Evolutionary conservation across 1,140 invertebrate genomes (phyloP), one percentile per base, ranked within the genome.

Genomic region (Coptotermes formosanus): DNA sequence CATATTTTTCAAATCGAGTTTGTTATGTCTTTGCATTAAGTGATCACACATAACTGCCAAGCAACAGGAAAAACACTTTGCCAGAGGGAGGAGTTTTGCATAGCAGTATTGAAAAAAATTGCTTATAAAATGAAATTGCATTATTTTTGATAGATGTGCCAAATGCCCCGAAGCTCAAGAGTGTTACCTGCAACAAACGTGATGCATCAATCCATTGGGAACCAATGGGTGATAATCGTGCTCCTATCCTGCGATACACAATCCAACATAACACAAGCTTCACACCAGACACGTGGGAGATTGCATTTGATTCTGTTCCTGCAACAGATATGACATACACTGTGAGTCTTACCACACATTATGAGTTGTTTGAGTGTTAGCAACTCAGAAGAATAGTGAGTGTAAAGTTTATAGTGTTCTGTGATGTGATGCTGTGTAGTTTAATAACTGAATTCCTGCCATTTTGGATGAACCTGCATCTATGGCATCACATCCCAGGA

Each of bases 261-360:
- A 96, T 99, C 86, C 96, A 99, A 90, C 97, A 96, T 90, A 99
- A 99, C 90, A 99, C 98, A 0, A 96, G 94, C 59, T 99, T 99
- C 90, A 97, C 96, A 23, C 97, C 97, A 0, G 97, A 98, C 90
- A 94, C 94, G 1, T 99, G 99, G 98, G 95, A 96, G 90, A 92
- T 93, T 85, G 94, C 95, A 3, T 94, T 92, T 87, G 95, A 96
- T 88, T 92, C 93, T 87, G 95, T 98, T 75, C 95, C 97, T 21
- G 94, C 95, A n/a, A 95, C 95, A 12, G 96, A 97, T 88, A 95
- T 93, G 85, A 94, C 94, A 3, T 97, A 95, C 88, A 93, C 93
- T 3, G 93, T 93, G 23, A 87, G 83, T 75, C 21, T 82, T 32
- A 81, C 75, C 69, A n/a, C 45, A 48, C 45, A 48, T 16, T 48